Evolutionary conservation across 2,797 vertebrate genomes (phyloP).

Genomic region (Aselliscus stoliczkanus): DNA sequence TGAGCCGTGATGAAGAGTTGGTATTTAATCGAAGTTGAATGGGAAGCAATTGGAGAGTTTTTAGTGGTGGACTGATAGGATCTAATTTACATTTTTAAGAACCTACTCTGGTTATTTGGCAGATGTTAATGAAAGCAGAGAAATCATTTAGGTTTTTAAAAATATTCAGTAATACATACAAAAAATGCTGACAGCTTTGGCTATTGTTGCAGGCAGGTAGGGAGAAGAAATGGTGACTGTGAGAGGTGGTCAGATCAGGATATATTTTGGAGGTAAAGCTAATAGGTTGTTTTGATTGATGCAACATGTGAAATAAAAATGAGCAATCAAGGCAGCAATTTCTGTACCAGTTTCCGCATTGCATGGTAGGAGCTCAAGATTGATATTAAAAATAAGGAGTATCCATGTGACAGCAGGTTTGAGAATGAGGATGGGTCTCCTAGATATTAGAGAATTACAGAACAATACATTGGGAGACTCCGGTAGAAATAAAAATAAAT

Average conservation of each 20-base stretch:
- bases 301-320: neutral
- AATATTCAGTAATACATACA: neutral
- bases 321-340: neutral
- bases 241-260: neutral
- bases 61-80: neutral
- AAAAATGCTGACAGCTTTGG: neutral
- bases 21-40: neutral
- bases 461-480: neutral
- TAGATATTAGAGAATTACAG: neutral
- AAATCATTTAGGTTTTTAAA: neutral
- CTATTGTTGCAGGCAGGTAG: neutral
- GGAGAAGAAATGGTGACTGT: neutral
- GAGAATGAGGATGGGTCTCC: neutral
- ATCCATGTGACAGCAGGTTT: neutral
- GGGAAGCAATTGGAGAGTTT: neutral
- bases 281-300: neutral
- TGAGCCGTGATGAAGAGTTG: neutral
- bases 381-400: neutral
- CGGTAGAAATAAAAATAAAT: neutral
- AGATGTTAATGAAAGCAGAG: neutral
- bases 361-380: neutral
- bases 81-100: neutral
- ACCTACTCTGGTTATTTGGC: neutral
- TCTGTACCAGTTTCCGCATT: neutral
- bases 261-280: neutral